Conservation (phyloP, 2,888 invertebrate species). For the Eudasyphora cyanicolor region DNA sequence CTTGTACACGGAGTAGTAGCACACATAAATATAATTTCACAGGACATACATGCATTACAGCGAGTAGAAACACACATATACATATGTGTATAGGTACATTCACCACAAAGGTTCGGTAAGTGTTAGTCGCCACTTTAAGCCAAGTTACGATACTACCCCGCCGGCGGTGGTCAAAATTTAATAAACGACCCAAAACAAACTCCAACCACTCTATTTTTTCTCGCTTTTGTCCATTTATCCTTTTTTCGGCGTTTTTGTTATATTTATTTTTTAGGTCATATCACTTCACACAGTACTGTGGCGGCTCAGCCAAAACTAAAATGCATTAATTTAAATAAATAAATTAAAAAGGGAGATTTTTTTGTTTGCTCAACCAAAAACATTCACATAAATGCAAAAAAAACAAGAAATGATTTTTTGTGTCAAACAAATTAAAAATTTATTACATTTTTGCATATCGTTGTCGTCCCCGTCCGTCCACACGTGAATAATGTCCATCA, state of each 20-base stretch:
- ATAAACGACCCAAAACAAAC: not conserved
- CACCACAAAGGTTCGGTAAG: not conserved
- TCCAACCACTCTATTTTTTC: not conserved
- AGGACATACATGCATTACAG: not conserved
- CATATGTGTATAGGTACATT: not conserved
- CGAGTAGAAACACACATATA: not conserved
- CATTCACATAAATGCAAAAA: not conserved
- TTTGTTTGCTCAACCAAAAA: no score
- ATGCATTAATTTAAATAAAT: conserved; percentile 8
- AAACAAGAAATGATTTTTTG: not conserved
- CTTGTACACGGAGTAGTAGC: not conserved
- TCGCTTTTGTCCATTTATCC: not conserved
- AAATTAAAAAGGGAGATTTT: not conserved
- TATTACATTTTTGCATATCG: conserved; percentile 2
- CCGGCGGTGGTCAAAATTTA: not conserved
- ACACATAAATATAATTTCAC: not conserved
- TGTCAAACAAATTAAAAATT: not conserved
- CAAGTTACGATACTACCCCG: not conserved
- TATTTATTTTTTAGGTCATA: not conserved
- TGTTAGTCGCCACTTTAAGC: not conserved
- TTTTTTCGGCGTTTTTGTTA: no score
- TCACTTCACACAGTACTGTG: not conserved
- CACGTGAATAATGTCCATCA: not conserved
- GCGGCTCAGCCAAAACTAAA: not conserved
- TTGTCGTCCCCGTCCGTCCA: not conserved